Base-by-base conservation (phyloP, 1,140 invertebrate genomes). In the Contarinia nasturtii region DNA sequence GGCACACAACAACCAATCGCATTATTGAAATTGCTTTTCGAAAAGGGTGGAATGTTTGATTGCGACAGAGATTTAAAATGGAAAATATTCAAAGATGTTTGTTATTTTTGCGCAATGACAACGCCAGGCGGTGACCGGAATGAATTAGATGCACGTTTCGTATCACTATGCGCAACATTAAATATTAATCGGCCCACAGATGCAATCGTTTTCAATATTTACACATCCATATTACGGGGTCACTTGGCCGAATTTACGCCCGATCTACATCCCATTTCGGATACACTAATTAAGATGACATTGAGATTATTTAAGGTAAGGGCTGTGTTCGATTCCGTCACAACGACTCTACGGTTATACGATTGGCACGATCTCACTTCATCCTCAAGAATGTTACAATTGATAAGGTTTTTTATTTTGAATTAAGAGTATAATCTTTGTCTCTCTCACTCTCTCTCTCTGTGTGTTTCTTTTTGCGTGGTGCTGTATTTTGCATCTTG, bases 1-100 rank as follows among this genome's bases (percentile, higher is more conserved):
- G 88, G 88, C 1, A 92, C 86, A 0, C 88, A 93, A 63, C 89
- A 93, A 56, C 88, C 89, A 0, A 89, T 93, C 51, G 89, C 89
- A 1, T 60, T 93, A 8, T 64, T 94, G 1, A 93, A 92, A 63
- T 61, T 91, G 17, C 60, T 93, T 1, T 75, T 93, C 41, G 87
- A 93, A 63, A 75, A 76, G 53, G 79, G 79, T 50, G 89, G 88
- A 19, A 76, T 90, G 54, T 93, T 89, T 60, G 86, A 89, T 65
- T 65, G 86, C 46, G 83, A 80, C n/a, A 88, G 87, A 63, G 83
- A 91, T 58, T 68, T 91, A 0, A 85, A 79, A 60, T 91, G 88
- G 86, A 93, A 87, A 59, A 76, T 77, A 54, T 67, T 92, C 36
- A 84, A 79, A 58, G 87, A 93, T 57, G 79, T 90, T 46, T 81